A percentile compares a stretch with the other conserved stretches of the same genome.
Evolutionary conservation across 2,888 invertebrate genomes (phyloP).

Genomic region (Temnothorax ravouxi): DNA sequence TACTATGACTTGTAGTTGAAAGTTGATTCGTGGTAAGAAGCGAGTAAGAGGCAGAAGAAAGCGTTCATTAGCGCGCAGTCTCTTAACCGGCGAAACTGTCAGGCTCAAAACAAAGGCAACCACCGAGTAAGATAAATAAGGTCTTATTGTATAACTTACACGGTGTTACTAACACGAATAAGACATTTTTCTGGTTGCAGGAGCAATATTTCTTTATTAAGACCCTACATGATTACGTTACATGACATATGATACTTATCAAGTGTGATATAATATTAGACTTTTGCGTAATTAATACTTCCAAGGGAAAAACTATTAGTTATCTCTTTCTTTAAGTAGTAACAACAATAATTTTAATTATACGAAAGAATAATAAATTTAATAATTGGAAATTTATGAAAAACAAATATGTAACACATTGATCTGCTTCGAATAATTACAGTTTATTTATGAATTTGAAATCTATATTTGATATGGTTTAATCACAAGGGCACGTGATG

Average conservation of each 20-base stretch:
- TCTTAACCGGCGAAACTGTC: slow-evolving; percentile 18
- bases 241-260: background rate
- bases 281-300: slow-evolving; percentile 2
- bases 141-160: slow-evolving; percentile 38
- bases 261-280: background rate
- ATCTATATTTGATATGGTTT: background rate
- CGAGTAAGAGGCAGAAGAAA: slow-evolving; percentile 37
- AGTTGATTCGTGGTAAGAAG: slow-evolving; percentile 34
- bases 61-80: slow-evolving; percentile 38
- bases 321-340: background rate
- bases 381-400: background rate
- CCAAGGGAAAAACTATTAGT: background rate
- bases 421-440: background rate
- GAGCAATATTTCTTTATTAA: slow-evolving; percentile 27
- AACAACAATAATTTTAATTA: background rate
- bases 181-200: slow-evolving; percentile 1
- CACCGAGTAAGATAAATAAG: slow-evolving; percentile 33
- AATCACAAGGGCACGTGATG: background rate
- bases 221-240: background rate
- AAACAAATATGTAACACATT: background rate
- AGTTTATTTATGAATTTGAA: background rate
- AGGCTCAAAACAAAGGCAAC: slow-evolving; percentile 33
- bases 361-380: background rate
- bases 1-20: slow-evolving; percentile 29
- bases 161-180: slow-evolving; percentile 23